Conservation (phyloP, 2,888 invertebrate genomes). For the Patella ulyssiponensis region DNA sequence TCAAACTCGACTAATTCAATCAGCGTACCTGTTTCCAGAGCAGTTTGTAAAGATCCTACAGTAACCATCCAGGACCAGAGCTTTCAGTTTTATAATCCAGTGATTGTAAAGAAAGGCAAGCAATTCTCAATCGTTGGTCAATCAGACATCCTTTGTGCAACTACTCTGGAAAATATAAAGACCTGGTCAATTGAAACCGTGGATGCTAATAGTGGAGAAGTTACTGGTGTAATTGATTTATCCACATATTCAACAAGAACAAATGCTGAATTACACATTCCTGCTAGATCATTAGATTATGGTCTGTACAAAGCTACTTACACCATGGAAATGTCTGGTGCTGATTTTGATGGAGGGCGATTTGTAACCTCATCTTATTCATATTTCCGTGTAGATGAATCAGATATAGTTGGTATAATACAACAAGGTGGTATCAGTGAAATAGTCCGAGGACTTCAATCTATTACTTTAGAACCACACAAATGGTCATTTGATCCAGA, state of each 20-base stretch:
- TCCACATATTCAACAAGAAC: slow-evolving; percentile 25
- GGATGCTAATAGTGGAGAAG: slow-evolving; percentile 41
- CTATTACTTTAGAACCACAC: slow-evolving; percentile 60
- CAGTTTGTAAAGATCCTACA: slow-evolving; percentile 55
- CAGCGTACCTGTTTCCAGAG: slow-evolving; percentile 46
- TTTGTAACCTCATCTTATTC: slow-evolving; percentile 35
- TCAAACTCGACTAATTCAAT: slow-evolving; percentile 23
- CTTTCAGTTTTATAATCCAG: slow-evolving; percentile 31
- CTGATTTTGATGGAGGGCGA: slow-evolving; percentile 21
- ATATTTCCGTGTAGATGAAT: slow-evolving; percentile 58
- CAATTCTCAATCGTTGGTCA: slow-evolving; percentile 42
- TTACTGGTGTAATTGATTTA: slow-evolving; percentile 27
- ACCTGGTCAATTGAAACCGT: slow-evolving; percentile 51
- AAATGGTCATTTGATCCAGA: slow-evolving; percentile 71
- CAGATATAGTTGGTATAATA: slow-evolving; percentile 67
- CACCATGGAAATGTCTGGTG: slow-evolving; percentile 59
- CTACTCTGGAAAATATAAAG: slow-evolving; percentile 57
- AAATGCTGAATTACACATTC: slow-evolving; percentile 52
- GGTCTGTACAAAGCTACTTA: slow-evolving; percentile 69
- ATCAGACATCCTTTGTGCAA: slow-evolving; percentile 53
- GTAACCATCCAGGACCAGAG: slow-evolving; percentile 46
- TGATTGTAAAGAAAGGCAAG: slow-evolving; percentile 28
- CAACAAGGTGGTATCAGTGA: slow-evolving; percentile 51
- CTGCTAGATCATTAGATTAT: slow-evolving; percentile 56
- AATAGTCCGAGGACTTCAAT: slow-evolving; percentile 35